A percentile compares a stretch with the other conserved stretches of the same genome.
Conservation (phyloP, 35 echinoderm and acorn worm species). For the Diadema setosum region DNA sequence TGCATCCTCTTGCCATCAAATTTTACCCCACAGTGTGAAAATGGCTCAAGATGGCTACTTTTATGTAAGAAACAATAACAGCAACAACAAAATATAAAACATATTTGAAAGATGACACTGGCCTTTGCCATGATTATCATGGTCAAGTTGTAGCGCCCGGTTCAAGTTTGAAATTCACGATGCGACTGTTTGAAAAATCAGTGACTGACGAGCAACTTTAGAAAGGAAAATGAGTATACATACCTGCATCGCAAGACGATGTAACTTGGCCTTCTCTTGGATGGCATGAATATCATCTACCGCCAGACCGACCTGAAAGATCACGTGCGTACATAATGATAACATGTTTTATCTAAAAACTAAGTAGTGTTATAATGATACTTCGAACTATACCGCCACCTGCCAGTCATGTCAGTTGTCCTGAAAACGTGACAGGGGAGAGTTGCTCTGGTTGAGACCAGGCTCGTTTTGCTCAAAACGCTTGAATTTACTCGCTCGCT, state of each 20-base stretch:
- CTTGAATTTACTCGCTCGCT: background rate
- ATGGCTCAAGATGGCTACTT: background rate
- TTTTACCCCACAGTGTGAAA: background rate
- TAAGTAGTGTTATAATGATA: background rate
- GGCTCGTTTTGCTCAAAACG: background rate
- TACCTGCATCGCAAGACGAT: conserved; percentile 14
- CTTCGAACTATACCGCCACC: background rate
- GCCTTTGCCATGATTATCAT: background rate
- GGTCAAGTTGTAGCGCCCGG: background rate
- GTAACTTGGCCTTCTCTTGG: background rate
- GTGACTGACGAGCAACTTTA: background rate
- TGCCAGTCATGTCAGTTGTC: too few relatives aligned
- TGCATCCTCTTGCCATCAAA: background rate
- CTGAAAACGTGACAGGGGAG: too few relatives aligned
- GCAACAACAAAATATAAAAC: background rate
- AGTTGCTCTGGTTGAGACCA: background rate
- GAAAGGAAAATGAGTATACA: background rate
- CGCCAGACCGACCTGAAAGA: background rate
- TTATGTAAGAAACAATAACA: background rate
- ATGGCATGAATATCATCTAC: conserved; percentile 8
- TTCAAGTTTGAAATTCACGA: background rate
- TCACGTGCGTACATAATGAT: background rate
- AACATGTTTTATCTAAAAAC: background rate
- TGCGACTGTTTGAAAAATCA: background rate
- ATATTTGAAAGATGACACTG: background rate